Conservation (phyloP, 2,888 invertebrate genomes). For the Dicycla oo region DNA sequence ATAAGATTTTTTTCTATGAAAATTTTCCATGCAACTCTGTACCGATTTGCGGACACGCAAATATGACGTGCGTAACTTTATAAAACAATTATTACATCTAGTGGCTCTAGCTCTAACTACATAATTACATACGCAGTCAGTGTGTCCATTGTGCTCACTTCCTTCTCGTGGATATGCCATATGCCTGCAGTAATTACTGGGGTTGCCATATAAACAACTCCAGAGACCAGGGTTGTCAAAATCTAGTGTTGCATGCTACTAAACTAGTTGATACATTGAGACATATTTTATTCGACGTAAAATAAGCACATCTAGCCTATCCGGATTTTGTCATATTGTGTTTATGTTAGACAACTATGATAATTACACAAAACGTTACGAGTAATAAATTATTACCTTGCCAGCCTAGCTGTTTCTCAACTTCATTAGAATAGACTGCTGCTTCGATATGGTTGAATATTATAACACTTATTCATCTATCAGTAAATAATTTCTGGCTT, state of each 20-base stretch:
- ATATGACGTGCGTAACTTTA: conserved; percentile 17
- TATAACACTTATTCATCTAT: not conserved
- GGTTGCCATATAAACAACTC: conserved; percentile 8
- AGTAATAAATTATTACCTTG: not conserved
- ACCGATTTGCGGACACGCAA: not conserved
- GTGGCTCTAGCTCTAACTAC: conserved; percentile 27
- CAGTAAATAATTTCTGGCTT: not conserved
- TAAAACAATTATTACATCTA: conserved; percentile 44
- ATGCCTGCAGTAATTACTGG: conserved; percentile 44
- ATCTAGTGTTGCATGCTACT: not conserved
- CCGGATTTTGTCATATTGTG: not conserved
- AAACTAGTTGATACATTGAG: not conserved
- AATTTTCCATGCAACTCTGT: not conserved
- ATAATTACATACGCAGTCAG: conserved; percentile 60
- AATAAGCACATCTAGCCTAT: not conserved
- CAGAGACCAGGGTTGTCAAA: conserved; percentile 17
- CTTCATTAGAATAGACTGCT: not conserved
- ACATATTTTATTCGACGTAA: not conserved
- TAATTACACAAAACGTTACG: conserved; percentile 19
- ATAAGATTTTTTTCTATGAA: not conserved
- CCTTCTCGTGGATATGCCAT: conserved; percentile 53
- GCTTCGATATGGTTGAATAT: not conserved
- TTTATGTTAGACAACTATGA: not conserved
- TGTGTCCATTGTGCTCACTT: conserved; percentile 64
- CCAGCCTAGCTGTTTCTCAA: not conserved